Percentiles rank a stretch among this genome's conserved stretches.
Conservation (phyloP, 2,113 vertebrate species). For the Argyrosomus japonicus region DNA sequence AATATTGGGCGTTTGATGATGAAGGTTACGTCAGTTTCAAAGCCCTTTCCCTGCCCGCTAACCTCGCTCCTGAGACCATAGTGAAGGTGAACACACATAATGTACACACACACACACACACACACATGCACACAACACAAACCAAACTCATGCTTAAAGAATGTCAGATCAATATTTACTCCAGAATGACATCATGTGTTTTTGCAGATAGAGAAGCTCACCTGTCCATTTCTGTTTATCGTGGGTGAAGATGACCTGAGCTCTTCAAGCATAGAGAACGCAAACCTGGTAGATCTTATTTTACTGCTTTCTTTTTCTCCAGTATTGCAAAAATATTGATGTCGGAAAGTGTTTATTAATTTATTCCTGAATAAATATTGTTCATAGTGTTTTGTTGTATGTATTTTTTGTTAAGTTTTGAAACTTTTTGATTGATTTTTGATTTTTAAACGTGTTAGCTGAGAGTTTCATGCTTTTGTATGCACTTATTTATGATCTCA, state of each 20-base stretch:
- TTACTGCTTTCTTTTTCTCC: neutral
- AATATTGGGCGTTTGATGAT: slow-evolving; percentile 49
- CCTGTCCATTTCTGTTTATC: slow-evolving; percentile 78
- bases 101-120: neutral
- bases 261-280: slow-evolving; percentile 59
- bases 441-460: neutral
- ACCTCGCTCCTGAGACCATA: slow-evolving; percentile 48
- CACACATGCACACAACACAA: neutral
- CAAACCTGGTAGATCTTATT: slow-evolving; percentile 64
- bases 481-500: neutral
- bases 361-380: neutral
- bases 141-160: too few relatives aligned
- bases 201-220: slow-evolving; percentile 71
- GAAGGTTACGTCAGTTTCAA: slow-evolving; percentile 60
- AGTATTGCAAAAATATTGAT: neutral
- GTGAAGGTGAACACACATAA: slow-evolving; percentile 64
- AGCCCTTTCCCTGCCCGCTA: slow-evolving; percentile 31
- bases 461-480: neutral
- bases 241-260: slow-evolving; percentile 75
- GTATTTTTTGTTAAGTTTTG: neutral
- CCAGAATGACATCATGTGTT: neutral
- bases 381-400: neutral
- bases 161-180: neutral
- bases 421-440: too few relatives aligned
- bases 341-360: neutral